A percentile compares a stretch with the other conserved stretches of the same genome.
Conservation (phyloP, 2,888 invertebrate species). For the Copidosoma aretas region DNA sequence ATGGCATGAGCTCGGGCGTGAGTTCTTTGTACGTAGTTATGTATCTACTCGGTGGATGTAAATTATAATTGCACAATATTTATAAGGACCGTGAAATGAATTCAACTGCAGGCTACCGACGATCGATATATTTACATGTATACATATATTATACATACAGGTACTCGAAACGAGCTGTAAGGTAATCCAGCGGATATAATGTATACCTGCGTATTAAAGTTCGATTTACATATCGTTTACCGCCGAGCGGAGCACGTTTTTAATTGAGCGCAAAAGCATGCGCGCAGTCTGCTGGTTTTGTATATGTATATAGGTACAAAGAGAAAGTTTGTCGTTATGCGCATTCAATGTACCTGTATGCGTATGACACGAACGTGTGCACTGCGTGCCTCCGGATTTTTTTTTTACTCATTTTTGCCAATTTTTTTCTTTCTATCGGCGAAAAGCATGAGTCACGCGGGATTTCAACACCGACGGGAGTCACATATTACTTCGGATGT, state of each 20-base stretch:
- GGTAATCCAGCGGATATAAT: conserved; percentile 14
- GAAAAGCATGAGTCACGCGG: conserved; percentile 25
- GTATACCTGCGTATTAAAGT: background rate
- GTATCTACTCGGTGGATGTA: background rate
- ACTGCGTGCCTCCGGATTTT: conserved; percentile 19
- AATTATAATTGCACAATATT: too few relatives aligned
- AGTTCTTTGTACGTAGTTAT: background rate
- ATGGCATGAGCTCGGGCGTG: background rate
- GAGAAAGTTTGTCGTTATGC: conserved; percentile 32
- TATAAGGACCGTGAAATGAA: too few relatives aligned
- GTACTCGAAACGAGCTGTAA: conserved; percentile 15
- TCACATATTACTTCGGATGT: too few relatives aligned
- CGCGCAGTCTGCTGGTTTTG: too few relatives aligned
- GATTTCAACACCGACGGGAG: conserved; percentile 34
- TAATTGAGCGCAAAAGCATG: conserved; percentile 19
- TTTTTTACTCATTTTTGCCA: background rate
- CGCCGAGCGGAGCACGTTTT: background rate
- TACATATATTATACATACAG: too few relatives aligned
- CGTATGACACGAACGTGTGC: background rate
- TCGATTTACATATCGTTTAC: conserved; percentile 23
- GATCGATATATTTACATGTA: background rate
- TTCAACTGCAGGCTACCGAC: too few relatives aligned
- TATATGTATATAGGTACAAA: background rate
- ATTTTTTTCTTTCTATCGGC: background rate
- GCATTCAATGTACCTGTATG: background rate